Evolutionary conservation across 2,888 invertebrate genomes (phyloP).

Genomic region (Dysmachus trigonus): DNA sequence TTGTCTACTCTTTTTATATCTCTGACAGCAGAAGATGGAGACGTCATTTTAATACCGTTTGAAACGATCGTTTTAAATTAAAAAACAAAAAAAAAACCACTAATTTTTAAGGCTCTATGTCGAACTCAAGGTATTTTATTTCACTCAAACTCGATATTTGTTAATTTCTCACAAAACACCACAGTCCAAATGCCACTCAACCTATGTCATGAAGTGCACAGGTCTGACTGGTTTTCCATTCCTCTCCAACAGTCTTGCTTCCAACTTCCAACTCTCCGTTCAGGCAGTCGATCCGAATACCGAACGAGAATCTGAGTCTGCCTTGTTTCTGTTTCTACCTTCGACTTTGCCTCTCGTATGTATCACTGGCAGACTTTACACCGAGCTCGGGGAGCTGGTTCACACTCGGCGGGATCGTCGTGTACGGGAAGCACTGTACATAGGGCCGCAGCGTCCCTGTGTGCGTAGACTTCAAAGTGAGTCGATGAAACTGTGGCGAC

Average conservation of each 20-base stretch:
- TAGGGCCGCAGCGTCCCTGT: background rate
- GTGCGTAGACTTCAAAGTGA: background rate
- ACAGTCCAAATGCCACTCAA: constrained; percentile 32
- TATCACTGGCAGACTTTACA: background rate
- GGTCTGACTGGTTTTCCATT: constrained; percentile 50
- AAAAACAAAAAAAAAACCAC: background rate
- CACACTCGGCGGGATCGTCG: background rate
- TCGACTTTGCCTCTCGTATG: background rate
- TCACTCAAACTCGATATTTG: constrained; percentile 17
- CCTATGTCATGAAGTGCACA: constrained; percentile 50
- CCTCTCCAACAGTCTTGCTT: constrained; percentile 17
- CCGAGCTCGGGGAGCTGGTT: background rate
- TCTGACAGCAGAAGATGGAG: background rate
- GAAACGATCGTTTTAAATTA: background rate
- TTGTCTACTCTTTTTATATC: background rate
- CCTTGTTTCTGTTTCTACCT: constrained; percentile 10
- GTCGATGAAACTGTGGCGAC: constrained; percentile 16
- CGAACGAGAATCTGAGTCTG: constrained; percentile 13
- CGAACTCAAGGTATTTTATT: background rate
- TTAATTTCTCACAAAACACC: constrained; percentile 20
- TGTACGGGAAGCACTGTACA: background rate
- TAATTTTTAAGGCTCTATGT: background rate
- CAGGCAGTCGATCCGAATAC: background rate
- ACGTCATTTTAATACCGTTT: constrained; percentile 15
- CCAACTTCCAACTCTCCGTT: background rate